A percentile compares a stretch with the other conserved stretches of the same genome.
These are phyloP conservation scores for Cephalopterus ornatus DNA, from an alignment of 2,113 vertebrate genomes.

Conservation along the genomic window DNA sequence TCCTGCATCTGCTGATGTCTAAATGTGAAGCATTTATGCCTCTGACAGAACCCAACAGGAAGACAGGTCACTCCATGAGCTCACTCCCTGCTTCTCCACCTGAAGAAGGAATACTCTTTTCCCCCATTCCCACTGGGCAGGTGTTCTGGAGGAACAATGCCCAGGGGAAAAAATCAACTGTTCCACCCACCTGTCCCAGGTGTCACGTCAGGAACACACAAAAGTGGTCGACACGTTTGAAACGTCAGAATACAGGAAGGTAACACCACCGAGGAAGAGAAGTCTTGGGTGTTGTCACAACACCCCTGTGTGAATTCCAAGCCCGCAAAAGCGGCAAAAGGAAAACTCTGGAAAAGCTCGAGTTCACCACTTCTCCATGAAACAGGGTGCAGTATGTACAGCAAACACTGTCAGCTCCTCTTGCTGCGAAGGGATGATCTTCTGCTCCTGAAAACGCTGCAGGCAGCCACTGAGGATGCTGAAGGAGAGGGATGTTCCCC, in stretches of 20 bases:
- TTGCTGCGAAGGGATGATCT: neutral
- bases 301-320: neutral
- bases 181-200: neutral
- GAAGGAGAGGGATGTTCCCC: neutral
- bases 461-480: neutral
- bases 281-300: neutral
- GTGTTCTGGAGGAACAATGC: neutral
- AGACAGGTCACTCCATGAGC: constrained; percentile 3
- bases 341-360: neutral
- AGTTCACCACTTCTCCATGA: neutral
- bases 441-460: neutral
- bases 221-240: neutral
- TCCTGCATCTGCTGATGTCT: constrained; percentile 3
- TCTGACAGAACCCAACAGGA: neutral
- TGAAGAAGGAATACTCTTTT: neutral
- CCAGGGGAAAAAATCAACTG: neutral
- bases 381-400: neutral
- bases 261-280: neutral
- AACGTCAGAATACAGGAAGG: neutral
- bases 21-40: neutral
- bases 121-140: neutral
- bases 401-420: neutral
- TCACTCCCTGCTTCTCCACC: neutral
- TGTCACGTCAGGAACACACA: neutral
- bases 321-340: neutral